phyloP scores from a whole-genome alignment of 2,888 invertebrate genomes.

The Ophion costatus region DNA sequence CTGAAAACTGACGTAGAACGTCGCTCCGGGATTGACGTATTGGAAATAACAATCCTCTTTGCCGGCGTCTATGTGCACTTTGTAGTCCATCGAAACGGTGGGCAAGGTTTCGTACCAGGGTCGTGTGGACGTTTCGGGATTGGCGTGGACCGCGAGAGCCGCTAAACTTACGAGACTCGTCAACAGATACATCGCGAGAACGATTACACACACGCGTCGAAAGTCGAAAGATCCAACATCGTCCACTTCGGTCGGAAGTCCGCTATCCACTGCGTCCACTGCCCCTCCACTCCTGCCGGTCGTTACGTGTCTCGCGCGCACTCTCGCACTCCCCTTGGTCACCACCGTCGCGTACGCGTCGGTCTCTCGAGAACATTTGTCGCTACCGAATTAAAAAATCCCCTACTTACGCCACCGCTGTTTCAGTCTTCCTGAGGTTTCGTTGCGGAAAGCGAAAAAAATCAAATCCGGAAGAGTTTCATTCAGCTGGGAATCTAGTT shows the following conservation, averaged over 20 bases:
- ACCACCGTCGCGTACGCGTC: not conserved
- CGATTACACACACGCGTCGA: constrained; percentile 4
- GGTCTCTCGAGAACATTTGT: not conserved
- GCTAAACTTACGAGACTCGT: constrained; percentile 66
- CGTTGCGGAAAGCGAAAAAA: too few relatives aligned
- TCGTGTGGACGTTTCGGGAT: constrained; percentile 84
- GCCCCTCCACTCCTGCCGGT: not conserved
- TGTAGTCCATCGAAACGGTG: constrained; percentile 97
- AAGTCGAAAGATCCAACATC: constrained; percentile 33
- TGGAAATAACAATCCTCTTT: constrained; percentile 98
- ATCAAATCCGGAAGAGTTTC: too few relatives aligned
- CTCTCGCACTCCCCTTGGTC: not conserved
- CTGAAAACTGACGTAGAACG: constrained; percentile 97
- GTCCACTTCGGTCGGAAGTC: constrained; percentile 27
- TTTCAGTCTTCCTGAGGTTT: too few relatives aligned
- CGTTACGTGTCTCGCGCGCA: not conserved
- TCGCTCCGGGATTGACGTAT: constrained; percentile 95
- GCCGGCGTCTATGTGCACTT: constrained; percentile 97
- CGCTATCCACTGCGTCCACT: not conserved
- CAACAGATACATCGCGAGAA: constrained; percentile 71
- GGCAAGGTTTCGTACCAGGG: constrained; percentile 95
- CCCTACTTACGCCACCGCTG: too few relatives aligned
- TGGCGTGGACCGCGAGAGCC: constrained; percentile 64
- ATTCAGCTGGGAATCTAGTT: too few relatives aligned
- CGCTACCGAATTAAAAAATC: too few relatives aligned